Evolutionary conservation across 2,113 vertebrate species (phyloP).

Genomic region (Cynocephalus volans): DNA sequence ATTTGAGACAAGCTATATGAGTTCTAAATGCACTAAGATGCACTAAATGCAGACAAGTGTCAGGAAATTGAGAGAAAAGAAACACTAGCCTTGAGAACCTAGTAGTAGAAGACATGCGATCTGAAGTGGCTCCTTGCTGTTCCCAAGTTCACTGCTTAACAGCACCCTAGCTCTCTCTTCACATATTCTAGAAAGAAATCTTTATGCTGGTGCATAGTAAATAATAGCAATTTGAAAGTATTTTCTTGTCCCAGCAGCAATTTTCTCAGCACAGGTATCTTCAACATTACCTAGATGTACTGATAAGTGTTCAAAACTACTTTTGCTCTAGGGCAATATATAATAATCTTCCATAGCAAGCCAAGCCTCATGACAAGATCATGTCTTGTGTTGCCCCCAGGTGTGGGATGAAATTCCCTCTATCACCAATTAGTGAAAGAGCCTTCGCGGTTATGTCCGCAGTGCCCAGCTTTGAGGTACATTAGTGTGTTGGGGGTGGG

Average conservation of each 20-base stretch:
- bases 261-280: background rate
- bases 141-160: too few species aligned
- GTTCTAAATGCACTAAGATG: background rate
- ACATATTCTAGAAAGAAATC: background rate
- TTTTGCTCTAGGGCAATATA: background rate
- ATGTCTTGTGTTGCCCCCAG: background rate
- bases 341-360: background rate
- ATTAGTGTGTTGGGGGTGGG: background rate
- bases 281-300: background rate
- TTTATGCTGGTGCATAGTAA: too few species aligned
- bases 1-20: background rate
- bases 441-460: background rate
- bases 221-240: background rate
- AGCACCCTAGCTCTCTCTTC: background rate
- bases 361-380: fast-evolving
- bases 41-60: background rate
- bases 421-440: background rate
- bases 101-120: background rate
- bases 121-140: background rate
- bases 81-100: background rate
- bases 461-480: fast-evolving
- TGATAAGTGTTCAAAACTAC: constrained; percentile 1
- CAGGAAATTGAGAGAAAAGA: background rate
- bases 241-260: background rate
- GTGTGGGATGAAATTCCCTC: fast-evolving